Conservation (phyloP, 2,113 vertebrate species). For the Elephas maximus region DNA sequence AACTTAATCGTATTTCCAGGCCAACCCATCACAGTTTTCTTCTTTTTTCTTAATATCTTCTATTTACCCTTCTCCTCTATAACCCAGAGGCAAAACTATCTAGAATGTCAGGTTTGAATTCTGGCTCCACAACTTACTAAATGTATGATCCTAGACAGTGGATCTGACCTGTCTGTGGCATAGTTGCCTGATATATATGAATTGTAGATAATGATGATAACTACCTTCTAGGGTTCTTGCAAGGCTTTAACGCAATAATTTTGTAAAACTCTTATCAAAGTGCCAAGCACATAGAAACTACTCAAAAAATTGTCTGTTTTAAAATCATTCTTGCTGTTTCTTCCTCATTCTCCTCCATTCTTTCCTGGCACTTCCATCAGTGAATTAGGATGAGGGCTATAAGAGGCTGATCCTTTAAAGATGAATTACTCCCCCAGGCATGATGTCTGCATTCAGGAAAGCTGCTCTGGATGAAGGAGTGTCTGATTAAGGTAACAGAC, state of each 20-base stretch:
- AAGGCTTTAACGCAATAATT: neutral
- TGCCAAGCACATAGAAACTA: neutral
- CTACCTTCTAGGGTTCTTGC: neutral
- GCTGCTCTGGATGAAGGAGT: neutral
- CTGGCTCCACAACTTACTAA: neutral
- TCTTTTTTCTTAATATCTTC: neutral
- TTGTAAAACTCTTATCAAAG: slow-evolving; percentile 23
- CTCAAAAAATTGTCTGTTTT: neutral
- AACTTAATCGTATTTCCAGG: neutral
- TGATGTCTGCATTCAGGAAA: neutral
- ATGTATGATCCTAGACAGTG: neutral
- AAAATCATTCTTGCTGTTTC: neutral
- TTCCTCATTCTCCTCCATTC: neutral
- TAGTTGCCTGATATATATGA: neutral
- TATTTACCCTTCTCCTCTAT: neutral
- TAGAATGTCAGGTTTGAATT: neutral
- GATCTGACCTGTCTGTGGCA: neutral
- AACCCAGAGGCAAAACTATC: neutral
- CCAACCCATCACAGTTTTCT: neutral
- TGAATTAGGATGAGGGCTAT: neutral
- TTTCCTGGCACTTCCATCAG: neutral
- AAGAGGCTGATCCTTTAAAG: neutral
- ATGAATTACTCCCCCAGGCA: neutral
- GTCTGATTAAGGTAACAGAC: neutral
- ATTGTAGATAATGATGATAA: neutral